Evolutionary conservation across 2,113 vertebrate species (phyloP), one percentile per base, ranked within the genome.

Genomic region (Cheilinus undulatus): DNA sequence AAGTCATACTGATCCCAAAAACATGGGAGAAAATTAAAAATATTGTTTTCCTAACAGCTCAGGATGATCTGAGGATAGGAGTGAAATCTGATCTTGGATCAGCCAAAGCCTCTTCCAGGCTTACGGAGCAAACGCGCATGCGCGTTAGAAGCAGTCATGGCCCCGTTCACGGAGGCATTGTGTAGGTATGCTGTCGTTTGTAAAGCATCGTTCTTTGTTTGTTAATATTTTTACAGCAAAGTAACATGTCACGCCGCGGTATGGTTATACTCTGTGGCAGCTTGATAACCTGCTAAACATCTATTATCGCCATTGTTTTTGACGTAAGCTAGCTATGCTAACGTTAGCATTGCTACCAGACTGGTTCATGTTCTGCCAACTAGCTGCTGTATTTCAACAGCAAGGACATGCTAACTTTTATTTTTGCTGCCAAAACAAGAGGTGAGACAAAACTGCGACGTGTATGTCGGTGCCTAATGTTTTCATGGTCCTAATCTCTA

Each of bases 151-250:
- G 5, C n/a, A 36, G 59, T 65, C 68, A 92, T 89, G 90, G 86
- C 71, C 32, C 73, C 76, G 17, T 60, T 69, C 75, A 61, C 46
- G 61, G 65, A 80, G 54, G 51, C 74, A 36, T 86, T 83, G 68
- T 86, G 67, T 52, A 60, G 83, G 72, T 83, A 78, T 87, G 75
- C 82, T 80, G 43, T 43, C 69, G 24, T 70, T 78, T 87, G 76
- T 28, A 49, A 19, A 17, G 0, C 17, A 0, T 45, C 22, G 62
- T 63, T 0, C 20, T 3, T 68, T 34, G 36, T 8, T 38, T 7
- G 32, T 12, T 11, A 0, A 0, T 9, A 0, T 24, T 76, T 54
- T 7, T 43, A 15, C 12, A 11, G 27, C 0, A 1, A 52, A 24
- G 46, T 0, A 0, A 5, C 28, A 1, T 23, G 1, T 7, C 1